Percentiles rank a stretch among this genome's conserved stretches.
These are phyloP conservation scores for Theocolax elegans DNA, from an alignment of 1,140 invertebrate genomes.

Conservation along the genomic window DNA sequence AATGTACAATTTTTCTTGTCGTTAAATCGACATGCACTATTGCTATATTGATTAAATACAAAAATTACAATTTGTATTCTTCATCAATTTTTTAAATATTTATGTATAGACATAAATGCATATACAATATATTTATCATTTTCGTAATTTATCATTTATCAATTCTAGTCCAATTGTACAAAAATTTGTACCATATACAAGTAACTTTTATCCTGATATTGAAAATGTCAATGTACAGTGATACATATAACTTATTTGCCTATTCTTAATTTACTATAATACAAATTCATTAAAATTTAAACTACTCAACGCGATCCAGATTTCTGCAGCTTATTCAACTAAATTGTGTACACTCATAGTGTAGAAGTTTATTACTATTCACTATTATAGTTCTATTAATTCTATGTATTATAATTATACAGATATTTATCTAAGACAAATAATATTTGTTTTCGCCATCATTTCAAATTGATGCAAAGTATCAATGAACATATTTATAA, in stretches of 20 bases:
- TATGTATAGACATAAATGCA: constrained; percentile 27
- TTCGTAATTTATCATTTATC: constrained; percentile 5
- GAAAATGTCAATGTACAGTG: constrained; percentile 3
- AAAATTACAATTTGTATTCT: constrained; percentile 28
- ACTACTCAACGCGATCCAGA: constrained; percentile 1
- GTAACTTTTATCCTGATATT: background rate
- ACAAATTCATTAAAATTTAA: constrained; percentile 26
- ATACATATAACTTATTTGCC: no score
- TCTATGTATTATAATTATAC: constrained; percentile 15
- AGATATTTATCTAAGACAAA: constrained; percentile 9
- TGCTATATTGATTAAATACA: constrained; percentile 32
- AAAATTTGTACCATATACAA: constrained; percentile 12
- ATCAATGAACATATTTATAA: background rate
- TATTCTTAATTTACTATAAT: constrained; percentile 16
- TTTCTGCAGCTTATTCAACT: constrained; percentile 7
- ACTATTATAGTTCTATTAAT: constrained; percentile 13
- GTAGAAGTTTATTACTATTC: constrained; percentile 11
- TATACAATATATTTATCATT: background rate
- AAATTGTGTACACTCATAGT: constrained; percentile 19
- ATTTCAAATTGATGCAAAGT: constrained; percentile 2
- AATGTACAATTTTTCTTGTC: constrained; percentile 19
- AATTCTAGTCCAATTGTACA: constrained; percentile 17
- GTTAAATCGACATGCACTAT: constrained; percentile 12
- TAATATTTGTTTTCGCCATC: constrained; percentile 22
- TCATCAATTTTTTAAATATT: constrained; percentile 19